These are phyloP conservation scores for Drosophila trapezifrons DNA, from an alignment of 1,140 invertebrate genomes.

Conservation along the genomic window DNA sequence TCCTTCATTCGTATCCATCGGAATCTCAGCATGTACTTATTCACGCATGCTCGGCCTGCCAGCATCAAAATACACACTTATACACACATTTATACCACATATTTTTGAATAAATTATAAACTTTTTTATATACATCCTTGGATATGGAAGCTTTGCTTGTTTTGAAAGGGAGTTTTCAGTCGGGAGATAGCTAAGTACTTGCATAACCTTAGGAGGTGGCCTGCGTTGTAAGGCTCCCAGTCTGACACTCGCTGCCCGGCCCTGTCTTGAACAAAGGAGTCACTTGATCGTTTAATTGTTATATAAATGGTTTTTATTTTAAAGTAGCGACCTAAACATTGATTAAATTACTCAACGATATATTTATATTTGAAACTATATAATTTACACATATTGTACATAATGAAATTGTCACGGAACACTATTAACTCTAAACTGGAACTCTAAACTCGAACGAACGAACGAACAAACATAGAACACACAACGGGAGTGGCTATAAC, in stretches of 20 bases:
- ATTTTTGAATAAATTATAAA: slow-evolving; percentile 44
- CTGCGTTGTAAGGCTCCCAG: too few relatives aligned
- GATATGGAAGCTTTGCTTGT: not conserved
- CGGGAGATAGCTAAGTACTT: too few relatives aligned
- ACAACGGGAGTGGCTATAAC: not conserved
- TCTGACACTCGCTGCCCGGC: too few relatives aligned
- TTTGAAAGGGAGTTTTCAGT: too few relatives aligned
- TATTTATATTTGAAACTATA: slow-evolving; percentile 34
- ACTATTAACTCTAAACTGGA: slow-evolving; percentile 12
- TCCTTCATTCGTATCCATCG: slow-evolving; percentile 53
- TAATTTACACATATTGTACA: slow-evolving; percentile 47
- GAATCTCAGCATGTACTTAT: slow-evolving; percentile 80
- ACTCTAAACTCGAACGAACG: not conserved
- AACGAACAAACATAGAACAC: slow-evolving; percentile 14
- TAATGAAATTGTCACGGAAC: slow-evolving; percentile 5
- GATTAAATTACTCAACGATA: slow-evolving; percentile 35
- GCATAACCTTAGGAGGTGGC: too few relatives aligned
- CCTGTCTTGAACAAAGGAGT: not conserved
- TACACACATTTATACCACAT: slow-evolving; percentile 38
- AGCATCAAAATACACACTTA: slow-evolving; percentile 34
- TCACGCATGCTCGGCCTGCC: slow-evolving; percentile 23
- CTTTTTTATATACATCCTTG: slow-evolving; percentile 11
- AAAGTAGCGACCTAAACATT: not conserved
- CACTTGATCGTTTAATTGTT: not conserved
- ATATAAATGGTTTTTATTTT: too few relatives aligned